Percentiles rank a stretch among this genome's conserved stretches.
These are phyloP conservation scores for Perizoma affinitatum DNA, from an alignment of 2,888 invertebrate genomes.

Conservation along the genomic window DNA sequence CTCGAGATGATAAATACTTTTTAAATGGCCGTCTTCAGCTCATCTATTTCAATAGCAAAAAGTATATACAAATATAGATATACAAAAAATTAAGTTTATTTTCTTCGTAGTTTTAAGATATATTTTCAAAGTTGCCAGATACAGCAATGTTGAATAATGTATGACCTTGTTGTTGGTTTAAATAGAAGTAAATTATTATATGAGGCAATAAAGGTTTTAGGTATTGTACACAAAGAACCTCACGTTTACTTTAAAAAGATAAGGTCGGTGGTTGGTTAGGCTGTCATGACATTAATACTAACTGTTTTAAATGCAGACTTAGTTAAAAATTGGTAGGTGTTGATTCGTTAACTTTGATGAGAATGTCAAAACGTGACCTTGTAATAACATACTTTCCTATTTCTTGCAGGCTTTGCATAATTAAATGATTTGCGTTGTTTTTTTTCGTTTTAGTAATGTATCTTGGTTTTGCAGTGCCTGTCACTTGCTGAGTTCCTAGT, in stretches of 20 bases:
- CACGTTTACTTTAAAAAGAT: constrained; percentile 38
- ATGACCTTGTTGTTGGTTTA: constrained; percentile 14
- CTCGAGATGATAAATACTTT: constrained; percentile 9
- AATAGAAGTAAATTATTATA: constrained; percentile 40
- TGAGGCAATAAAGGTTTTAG: constrained; percentile 44
- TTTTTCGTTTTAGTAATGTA: too few species aligned
- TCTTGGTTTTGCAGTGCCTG: too few species aligned
- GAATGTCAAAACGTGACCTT: too few species aligned
- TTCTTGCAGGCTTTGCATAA: too few species aligned
- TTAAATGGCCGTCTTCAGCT: constrained; percentile 7
- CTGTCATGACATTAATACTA: not conserved
- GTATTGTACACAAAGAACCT: constrained; percentile 47
- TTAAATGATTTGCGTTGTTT: too few species aligned
- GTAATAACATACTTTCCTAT: too few species aligned
- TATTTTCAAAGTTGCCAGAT: too few species aligned
- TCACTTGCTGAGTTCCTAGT: too few species aligned
- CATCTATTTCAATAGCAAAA: not conserved
- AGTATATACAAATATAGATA: too few species aligned
- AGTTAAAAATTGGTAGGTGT: not conserved
- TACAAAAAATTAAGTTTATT: too few species aligned
- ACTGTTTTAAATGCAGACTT: not conserved
- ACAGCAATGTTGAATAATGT: too few species aligned
- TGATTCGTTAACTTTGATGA: not conserved
- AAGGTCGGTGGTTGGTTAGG: constrained; percentile 6
- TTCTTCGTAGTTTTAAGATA: too few species aligned